These are phyloP conservation scores for Apodemia duryi DNA, from an alignment of 2,888 invertebrate genomes.

Conservation along the genomic window DNA sequence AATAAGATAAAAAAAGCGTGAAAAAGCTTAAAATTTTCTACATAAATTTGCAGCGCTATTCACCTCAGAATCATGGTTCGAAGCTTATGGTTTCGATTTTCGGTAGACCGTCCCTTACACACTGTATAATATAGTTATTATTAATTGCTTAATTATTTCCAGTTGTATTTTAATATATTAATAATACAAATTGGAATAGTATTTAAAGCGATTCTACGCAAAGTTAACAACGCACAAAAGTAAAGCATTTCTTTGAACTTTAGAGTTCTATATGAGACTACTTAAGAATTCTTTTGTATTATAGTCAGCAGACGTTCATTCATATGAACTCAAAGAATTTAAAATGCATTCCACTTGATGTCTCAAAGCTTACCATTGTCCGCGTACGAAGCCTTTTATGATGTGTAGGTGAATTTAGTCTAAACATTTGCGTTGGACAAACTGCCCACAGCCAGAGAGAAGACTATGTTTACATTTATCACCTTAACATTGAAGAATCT, in stretches of 20 bases:
- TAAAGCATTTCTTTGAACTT: neutral
- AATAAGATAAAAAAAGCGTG: no score
- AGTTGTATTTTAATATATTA: no score
- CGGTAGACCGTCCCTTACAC: no score
- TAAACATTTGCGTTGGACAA: slow-evolving; percentile 20
- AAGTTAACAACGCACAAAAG: neutral
- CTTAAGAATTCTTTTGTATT: slow-evolving; percentile 9
- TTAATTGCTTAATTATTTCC: no score
- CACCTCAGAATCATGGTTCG: no score
- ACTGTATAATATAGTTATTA: no score
- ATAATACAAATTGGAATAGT: no score
- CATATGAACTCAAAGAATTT: slow-evolving; percentile 26
- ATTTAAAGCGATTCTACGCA: neutral
- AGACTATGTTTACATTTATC: neutral
- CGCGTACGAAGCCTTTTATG: slow-evolving; percentile 8
- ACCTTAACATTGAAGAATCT: neutral
- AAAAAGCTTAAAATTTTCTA: no score
- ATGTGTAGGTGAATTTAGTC: slow-evolving; percentile 19
- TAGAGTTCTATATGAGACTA: neutral
- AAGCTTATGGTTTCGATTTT: no score
- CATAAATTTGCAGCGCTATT: no score
- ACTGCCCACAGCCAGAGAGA: slow-evolving; percentile 28
- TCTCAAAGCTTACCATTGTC: slow-evolving; percentile 29
- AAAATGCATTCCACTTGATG: slow-evolving; percentile 30
- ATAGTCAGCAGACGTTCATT: neutral